Percentiles rank a stretch among this genome's conserved stretches.
These are phyloP conservation scores for Callyntrura guangdongensis DNA, from an alignment of 2,888 invertebrate genomes.

Conservation along the genomic window DNA sequence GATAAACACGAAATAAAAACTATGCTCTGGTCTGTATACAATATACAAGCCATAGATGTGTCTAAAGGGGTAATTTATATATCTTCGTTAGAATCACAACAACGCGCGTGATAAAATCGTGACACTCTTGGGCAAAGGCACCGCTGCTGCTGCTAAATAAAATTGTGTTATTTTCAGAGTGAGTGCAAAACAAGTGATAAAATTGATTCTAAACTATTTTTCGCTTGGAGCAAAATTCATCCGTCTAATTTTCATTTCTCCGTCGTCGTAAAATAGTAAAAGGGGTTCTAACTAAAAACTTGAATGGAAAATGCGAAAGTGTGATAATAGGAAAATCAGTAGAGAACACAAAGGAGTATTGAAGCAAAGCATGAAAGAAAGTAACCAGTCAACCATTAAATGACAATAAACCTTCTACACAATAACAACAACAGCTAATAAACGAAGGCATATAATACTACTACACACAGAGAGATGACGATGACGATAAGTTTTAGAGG, in stretches of 20 bases:
- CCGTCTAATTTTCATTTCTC: constrained; percentile 41
- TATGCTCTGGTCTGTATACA: too few species aligned
- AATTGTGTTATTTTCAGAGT: not conserved
- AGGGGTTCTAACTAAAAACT: too few species aligned
- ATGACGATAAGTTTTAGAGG: too few species aligned
- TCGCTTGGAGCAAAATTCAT: constrained; percentile 32
- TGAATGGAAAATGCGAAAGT: constrained; percentile 33
- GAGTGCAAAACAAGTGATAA: constrained; percentile 22
- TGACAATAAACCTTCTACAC: constrained; percentile 51
- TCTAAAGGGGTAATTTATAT: too few species aligned
- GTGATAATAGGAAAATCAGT: constrained; percentile 63
- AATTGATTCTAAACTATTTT: constrained; percentile 6
- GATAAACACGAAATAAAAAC: too few species aligned
- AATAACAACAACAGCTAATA: constrained; percentile 50
- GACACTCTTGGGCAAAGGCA: constrained; percentile 11
- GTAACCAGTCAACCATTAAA: constrained; percentile 61
- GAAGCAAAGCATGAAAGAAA: constrained; percentile 31
- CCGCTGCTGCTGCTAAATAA: not conserved
- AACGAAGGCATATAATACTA: not conserved
- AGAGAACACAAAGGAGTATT: constrained; percentile 44
- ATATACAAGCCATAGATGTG: too few species aligned
- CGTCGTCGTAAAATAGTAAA: not conserved
- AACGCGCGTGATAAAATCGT: constrained; percentile 34
- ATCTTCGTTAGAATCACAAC: too few species aligned
- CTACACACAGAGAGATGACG: not conserved